These are phyloP conservation scores for Chascanopsetta lugubris DNA, from an alignment of 2,113 vertebrate species.

Conservation along the genomic window DNA sequence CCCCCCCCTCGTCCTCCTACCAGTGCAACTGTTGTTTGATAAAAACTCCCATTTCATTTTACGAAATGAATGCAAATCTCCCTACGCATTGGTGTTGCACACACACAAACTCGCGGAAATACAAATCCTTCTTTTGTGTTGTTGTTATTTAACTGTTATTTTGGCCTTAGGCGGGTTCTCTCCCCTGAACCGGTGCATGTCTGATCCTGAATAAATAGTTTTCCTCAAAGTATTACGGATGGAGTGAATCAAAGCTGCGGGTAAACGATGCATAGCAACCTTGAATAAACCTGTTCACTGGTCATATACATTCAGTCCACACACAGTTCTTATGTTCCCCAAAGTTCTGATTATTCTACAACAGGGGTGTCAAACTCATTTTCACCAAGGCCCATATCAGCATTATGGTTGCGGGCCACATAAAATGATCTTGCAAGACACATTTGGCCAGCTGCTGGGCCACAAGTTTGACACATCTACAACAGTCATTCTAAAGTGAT, in stretches of 20 bases:
- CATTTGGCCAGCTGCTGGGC: too few relatives aligned
- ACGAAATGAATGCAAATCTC: slow-evolving; percentile 3
- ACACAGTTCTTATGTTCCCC: background rate
- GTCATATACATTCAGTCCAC: background rate
- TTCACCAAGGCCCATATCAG: too few relatives aligned
- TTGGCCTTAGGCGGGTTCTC: slow-evolving; percentile 10
- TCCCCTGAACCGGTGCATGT: slow-evolving; percentile 1
- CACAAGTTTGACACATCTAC: too few relatives aligned
- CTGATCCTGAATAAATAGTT: background rate
- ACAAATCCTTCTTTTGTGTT: slow-evolving; percentile 17
- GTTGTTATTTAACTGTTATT: slow-evolving; percentile 24
- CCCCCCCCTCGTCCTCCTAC: too few relatives aligned
- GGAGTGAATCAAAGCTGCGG: background rate
- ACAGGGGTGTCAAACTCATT: background rate
- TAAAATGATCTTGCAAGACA: too few relatives aligned
- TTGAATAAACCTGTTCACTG: background rate
- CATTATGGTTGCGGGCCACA: too few relatives aligned
- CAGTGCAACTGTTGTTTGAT: too few relatives aligned
- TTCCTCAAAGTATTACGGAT: slow-evolving; percentile 1
- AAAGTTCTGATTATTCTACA: background rate
- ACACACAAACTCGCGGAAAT: background rate
- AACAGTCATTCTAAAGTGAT: too few relatives aligned
- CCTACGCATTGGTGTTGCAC: background rate
- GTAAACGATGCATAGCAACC: background rate
- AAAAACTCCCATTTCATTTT: too few relatives aligned